Evolutionary conservation across 2,797 vertebrate genomes (phyloP), one percentile per base, ranked within the genome.

Genomic region (Catostomus latipinnis): DNA sequence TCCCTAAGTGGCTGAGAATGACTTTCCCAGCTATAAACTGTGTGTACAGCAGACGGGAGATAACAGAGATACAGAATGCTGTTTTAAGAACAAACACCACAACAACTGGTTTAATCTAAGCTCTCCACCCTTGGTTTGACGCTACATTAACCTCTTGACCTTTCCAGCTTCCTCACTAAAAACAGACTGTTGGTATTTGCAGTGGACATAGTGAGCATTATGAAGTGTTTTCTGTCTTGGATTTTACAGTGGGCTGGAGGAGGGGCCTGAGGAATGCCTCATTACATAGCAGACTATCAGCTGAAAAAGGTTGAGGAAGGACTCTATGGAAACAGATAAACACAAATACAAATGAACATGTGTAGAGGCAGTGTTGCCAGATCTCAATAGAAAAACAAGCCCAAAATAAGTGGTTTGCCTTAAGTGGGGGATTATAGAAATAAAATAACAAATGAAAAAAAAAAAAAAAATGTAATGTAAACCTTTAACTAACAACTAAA

Each of bases 61-160:
- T 57, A 50, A 45, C n/a, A 7, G 13, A 22, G 9, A 22, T 12
- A 67, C 14, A 58, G 5, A 6, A 1, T 0, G 10, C 54, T 82
- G 76, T 69, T 79, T 80, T 46, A 56, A 56, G 49, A 79, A 34
- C 45, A 62, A 80, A 71, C 56, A 62, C 34, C 16, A 77, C 52
- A 58, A 45, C 43, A 66, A 18, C 43, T 48, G 53, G 10, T 50
- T 43, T 62, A 54, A 66, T 3, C 54, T 18, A 9, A 48, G 49
- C 53, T 57, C 0, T 48, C 43, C 11, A 18, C 48, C 48, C 53
- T 78, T 67, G 16, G 54, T 46, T 56, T 74, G 11, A 75, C 11
- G n/a, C 16, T 4, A 14, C 49, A 56, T 72, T 45, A 54, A 60
- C 22, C 13, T 18, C 65, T 69, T 61, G 57, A 74, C 54, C 53